phyloP scores from a whole-genome alignment of 2,797 vertebrate genomes.

The Lycodopsis pacificus region DNA sequence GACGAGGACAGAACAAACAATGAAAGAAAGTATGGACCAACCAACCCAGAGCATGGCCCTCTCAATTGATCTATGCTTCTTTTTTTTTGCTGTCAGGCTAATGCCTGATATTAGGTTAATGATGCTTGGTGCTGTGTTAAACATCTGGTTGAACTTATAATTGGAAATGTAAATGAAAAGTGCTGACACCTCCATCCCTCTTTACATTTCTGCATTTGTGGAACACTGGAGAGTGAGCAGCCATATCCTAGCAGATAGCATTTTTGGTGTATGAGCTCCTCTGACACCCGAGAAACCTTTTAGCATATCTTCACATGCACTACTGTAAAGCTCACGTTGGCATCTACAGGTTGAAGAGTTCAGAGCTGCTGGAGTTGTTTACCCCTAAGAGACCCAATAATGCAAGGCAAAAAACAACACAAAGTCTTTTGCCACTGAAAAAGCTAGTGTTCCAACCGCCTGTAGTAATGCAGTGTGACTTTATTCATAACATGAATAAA shows the following conservation, averaged over 20 bases:
- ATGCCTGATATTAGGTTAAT: conserved; percentile 54
- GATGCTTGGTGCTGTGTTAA: conserved; percentile 32
- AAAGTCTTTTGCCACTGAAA: not conserved
- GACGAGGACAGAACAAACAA: not conserved
- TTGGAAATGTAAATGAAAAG: conserved; percentile 22
- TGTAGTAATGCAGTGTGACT: conserved; percentile 3
- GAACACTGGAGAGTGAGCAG: not conserved
- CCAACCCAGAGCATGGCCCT: not conserved
- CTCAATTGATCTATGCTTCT: conserved; percentile 34
- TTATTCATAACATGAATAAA: conserved; percentile 28
- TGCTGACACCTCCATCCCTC: not conserved
- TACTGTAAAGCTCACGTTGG: not conserved
- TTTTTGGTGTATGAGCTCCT: not conserved
- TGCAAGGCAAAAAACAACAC: conserved; percentile 4
- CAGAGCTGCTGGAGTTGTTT: not conserved
- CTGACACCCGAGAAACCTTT: not conserved
- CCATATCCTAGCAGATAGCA: not conserved
- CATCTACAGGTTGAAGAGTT: conserved; percentile 8
- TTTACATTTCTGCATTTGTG: conserved; percentile 2
- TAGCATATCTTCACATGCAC: not conserved
- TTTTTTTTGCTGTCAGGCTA: conserved; percentile 45
- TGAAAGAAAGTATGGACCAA: conserved; percentile 1
- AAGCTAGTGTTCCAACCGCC: not conserved
- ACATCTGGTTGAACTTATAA: conserved; percentile 59
- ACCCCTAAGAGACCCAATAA: not conserved